phyloP scores from a whole-genome alignment of 2,888 invertebrate species.

The Catocala sponsa region DNA sequence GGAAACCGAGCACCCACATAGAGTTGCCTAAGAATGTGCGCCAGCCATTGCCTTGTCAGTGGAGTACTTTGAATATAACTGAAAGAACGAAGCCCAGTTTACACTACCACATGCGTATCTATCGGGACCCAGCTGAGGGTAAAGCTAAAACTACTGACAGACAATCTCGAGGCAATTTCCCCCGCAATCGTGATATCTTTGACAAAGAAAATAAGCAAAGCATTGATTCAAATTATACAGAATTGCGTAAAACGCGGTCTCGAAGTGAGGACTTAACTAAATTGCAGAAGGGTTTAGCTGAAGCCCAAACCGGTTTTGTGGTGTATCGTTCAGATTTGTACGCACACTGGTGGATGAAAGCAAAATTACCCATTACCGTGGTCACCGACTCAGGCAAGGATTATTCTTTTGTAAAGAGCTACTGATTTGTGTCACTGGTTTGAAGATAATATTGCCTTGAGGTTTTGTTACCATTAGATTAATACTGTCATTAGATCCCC shows the following conservation, averaged over 20 bases:
- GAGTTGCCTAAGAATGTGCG: conserved; percentile 84
- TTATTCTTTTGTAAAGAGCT: conserved; percentile 87
- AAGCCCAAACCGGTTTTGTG: conserved; percentile 81
- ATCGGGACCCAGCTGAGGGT: conserved; percentile 70
- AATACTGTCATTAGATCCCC: conserved; percentile 85
- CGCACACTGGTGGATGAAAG: conserved; percentile 98
- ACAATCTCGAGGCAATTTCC: conserved; percentile 68
- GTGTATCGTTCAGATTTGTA: conserved; percentile 95
- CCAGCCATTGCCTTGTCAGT: conserved; percentile 75
- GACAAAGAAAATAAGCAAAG: conserved; percentile 64
- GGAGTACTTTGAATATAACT: conserved; percentile 84
- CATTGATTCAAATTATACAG: conserved; percentile 52
- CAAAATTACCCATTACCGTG: conserved; percentile 91
- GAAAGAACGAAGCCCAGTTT: conserved; percentile 82
- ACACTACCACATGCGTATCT: conserved; percentile 86
- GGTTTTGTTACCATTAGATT: conserved; percentile 86
- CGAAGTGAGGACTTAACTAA: conserved; percentile 84
- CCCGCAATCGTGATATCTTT: conserved; percentile 74
- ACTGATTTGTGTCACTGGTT: conserved; percentile 87
- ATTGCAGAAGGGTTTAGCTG: conserved; percentile 76
- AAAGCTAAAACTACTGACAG: conserved; percentile 55
- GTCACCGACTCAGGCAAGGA: conserved; percentile 89
- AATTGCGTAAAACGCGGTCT: conserved; percentile 75
- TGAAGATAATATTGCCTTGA: conserved; percentile 86
- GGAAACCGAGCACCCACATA: conserved; percentile 82